Evolutionary conservation across 2,888 invertebrate species (phyloP).

Genomic region (Troglohyphantes excavatus): DNA sequence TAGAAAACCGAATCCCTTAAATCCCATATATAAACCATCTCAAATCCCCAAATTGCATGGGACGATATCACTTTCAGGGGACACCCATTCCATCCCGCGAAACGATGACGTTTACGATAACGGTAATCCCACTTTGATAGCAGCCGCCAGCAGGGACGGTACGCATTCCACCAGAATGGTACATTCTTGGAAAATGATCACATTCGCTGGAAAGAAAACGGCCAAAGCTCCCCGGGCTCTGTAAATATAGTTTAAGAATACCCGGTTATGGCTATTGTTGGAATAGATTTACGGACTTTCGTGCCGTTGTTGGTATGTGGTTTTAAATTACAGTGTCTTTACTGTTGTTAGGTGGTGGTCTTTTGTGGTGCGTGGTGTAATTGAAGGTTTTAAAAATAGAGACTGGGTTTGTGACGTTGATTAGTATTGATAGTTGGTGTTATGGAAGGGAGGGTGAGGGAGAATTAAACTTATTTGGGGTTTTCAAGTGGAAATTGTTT

Average conservation of each 20-base stretch:
- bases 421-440: background rate
- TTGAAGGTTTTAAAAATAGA: background rate
- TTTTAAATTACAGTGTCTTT: background rate
- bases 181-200: no score
- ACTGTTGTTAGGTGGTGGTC: no score
- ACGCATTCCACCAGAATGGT: background rate
- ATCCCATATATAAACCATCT: no score
- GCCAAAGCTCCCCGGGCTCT: background rate
- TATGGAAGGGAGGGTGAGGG: background rate
- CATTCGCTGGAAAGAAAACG: no score
- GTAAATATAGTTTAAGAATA: background rate
- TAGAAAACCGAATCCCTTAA: no score
- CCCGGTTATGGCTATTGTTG: background rate
- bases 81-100: background rate
- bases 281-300: background rate
- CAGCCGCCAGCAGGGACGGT: background rate
- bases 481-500: no score
- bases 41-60: no score
- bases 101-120: slow-evolving; percentile 6
- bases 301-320: background rate
- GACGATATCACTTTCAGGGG: background rate
- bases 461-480: no score
- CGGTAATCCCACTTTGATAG: background rate
- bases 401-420: background rate
- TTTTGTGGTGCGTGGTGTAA: background rate